phyloP scores from a whole-genome alignment of 2,113 vertebrate genomes.

The Lipotes vexillifer region DNA sequence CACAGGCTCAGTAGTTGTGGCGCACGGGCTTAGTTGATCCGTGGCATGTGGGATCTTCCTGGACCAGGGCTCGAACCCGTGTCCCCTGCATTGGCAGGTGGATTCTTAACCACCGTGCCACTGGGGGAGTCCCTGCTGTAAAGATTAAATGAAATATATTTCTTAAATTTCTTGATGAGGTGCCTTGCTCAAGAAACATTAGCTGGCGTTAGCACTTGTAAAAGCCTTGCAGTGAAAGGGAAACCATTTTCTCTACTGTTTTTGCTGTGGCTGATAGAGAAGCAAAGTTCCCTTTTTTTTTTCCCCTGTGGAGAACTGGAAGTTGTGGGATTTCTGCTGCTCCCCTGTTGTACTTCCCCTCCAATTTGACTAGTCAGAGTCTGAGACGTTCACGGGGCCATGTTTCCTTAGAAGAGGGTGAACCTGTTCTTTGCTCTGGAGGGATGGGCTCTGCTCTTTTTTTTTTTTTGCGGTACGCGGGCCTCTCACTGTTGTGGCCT shows the following conservation, averaged over 20 bases:
- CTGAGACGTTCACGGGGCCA: background rate
- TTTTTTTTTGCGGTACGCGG: no score
- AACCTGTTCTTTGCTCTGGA: background rate
- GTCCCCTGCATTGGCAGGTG: no score
- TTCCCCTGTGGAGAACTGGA: background rate
- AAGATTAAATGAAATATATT: background rate
- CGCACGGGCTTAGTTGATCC: no score
- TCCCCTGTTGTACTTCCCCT: background rate
- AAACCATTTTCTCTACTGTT: background rate
- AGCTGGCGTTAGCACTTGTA: background rate
- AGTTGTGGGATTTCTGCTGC: rapidly evolving
- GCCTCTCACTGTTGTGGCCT: no score
- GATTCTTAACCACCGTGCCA: no score
- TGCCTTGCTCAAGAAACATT: background rate
- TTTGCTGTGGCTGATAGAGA: background rate
- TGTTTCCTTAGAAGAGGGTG: background rate
- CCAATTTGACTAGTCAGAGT: no score
- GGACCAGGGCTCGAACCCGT: no score
- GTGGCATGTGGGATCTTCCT: no score
- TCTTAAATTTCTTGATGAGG: background rate
- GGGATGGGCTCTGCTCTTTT: background rate
- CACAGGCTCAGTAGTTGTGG: no score
- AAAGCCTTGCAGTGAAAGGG: background rate
- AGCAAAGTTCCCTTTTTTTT: background rate
- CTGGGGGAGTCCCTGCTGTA: background rate